Conservation (phyloP, 2,888 invertebrate genomes). For the Caenorhabditis sinica region DNA sequence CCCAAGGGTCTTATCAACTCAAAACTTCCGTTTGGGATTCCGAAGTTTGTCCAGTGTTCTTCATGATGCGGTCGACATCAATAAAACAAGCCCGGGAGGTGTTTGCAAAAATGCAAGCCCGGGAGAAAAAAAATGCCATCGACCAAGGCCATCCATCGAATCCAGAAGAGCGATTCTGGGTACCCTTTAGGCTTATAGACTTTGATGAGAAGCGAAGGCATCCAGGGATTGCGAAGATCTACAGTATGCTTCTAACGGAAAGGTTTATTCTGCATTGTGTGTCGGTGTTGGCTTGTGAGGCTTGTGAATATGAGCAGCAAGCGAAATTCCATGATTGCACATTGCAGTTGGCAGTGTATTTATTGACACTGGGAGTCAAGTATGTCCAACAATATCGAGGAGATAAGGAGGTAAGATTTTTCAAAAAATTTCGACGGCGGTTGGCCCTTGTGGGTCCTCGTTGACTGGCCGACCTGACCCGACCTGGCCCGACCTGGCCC, state of each 20-base stretch:
- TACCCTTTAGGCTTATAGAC: conserved; percentile 63
- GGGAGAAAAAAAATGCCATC: conserved; percentile 54
- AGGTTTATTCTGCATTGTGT: conserved; percentile 53
- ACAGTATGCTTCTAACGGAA: conserved; percentile 51
- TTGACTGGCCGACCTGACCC: no score
- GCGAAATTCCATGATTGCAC: conserved; percentile 68
- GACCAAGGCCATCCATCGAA: background rate
- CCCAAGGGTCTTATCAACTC: conserved; percentile 71
- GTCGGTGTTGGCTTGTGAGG: conserved; percentile 10
- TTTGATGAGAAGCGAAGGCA: conserved; percentile 52
- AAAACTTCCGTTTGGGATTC: conserved; percentile 70
- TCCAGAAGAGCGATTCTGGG: conserved; percentile 58
- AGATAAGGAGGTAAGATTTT: conserved; percentile 3
- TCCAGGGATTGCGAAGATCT: conserved; percentile 49
- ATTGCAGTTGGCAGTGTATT: conserved; percentile 76
- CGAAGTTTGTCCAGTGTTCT: conserved; percentile 75
- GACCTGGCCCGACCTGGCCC: no score
- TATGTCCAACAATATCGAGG: conserved; percentile 31
- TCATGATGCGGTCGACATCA: conserved; percentile 69
- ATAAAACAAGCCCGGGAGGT: conserved; percentile 62
- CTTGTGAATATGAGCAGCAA: background rate
- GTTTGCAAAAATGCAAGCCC: conserved; percentile 40
- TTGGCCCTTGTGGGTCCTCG: no score
- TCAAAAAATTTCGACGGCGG: background rate
- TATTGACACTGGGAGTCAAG: conserved; percentile 71